Conservation (phyloP, 2,888 invertebrate species). For the Mechanitis messenoides region DNA sequence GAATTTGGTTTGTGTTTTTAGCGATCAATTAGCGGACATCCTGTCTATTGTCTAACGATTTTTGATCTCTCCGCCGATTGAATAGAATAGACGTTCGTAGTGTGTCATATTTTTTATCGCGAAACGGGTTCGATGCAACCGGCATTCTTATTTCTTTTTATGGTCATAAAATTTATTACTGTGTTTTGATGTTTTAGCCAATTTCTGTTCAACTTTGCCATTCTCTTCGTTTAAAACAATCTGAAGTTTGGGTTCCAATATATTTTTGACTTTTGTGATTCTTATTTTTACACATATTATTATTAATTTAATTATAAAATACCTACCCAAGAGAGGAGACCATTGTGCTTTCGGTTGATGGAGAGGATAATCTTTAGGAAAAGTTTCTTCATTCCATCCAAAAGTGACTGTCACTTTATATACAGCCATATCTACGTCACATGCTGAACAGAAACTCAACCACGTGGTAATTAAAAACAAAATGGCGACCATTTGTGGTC, state of each 20-base stretch:
- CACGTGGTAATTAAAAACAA: constrained; percentile 49
- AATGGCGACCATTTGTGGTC: constrained; percentile 55
- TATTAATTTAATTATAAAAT: not conserved
- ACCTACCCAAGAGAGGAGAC: constrained; percentile 93
- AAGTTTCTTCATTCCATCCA: constrained; percentile 90
- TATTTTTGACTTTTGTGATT: too few species aligned
- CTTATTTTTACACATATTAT: too few species aligned
- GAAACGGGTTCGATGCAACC: not conserved
- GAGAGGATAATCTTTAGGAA: constrained; percentile 93
- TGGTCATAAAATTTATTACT: too few species aligned
- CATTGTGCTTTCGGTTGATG: constrained; percentile 94
- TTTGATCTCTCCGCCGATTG: constrained; percentile 20
- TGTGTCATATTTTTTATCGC: constrained; percentile 2
- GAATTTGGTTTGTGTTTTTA: constrained; percentile 18
- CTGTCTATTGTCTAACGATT: constrained; percentile 26
- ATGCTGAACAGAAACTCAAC: constrained; percentile 54
- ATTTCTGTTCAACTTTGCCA: too few species aligned
- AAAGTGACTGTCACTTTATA: constrained; percentile 91
- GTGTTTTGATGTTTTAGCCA: too few species aligned
- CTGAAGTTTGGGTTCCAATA: not conserved
- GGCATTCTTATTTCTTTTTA: not conserved
- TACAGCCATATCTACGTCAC: constrained; percentile 87
- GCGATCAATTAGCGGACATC: constrained; percentile 26
- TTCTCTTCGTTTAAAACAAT: not conserved
- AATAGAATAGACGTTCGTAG: constrained; percentile 3